phyloP scores from a whole-genome alignment of 2,888 invertebrate species.

The Petrolisthes manimaculis region DNA sequence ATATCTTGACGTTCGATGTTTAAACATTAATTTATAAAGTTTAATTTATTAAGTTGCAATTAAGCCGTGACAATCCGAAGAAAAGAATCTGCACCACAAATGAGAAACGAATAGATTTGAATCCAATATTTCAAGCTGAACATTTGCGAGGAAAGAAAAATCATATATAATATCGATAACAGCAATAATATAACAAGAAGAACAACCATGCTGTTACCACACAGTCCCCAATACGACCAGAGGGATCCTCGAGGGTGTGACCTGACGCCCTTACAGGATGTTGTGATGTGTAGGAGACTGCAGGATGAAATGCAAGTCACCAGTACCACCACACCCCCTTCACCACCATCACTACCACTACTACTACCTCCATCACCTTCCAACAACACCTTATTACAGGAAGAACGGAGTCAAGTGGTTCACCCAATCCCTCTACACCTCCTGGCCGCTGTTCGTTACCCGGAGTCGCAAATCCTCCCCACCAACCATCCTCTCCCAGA shows the following conservation, averaged over 20 bases:
- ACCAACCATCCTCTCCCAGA: neutral
- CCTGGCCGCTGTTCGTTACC: neutral
- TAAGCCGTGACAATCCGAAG: no score
- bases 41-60: no score
- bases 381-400: neutral
- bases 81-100: no score
- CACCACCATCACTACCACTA: neutral
- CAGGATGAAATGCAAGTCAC: neutral
- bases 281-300: neutral
- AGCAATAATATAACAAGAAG: no score
- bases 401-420: neutral
- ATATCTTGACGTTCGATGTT: no score
- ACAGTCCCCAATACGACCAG: neutral
- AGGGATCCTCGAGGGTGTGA: neutral
- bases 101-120: no score
- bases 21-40: no score
- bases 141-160: no score
- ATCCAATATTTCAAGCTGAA: no score
- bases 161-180: no score
- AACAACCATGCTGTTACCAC: neutral
- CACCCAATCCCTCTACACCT: neutral
- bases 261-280: neutral
- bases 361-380: neutral
- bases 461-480: neutral
- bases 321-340: neutral